Evolutionary conservation across 2,113 vertebrate species (phyloP), one percentile per base, ranked within the genome.

Genomic region (Aix galericulata): DNA sequence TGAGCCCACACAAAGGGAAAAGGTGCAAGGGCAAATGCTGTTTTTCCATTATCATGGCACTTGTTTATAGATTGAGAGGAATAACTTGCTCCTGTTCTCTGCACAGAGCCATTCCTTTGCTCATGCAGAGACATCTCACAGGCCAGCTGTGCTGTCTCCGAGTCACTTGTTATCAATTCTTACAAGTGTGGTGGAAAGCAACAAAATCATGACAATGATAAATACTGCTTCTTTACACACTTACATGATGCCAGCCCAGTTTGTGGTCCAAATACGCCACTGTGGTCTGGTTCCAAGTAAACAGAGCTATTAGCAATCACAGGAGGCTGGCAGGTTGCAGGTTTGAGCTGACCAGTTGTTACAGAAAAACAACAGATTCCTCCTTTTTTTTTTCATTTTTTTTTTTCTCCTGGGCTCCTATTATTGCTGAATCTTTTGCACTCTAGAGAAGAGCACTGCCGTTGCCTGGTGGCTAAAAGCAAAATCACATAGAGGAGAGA

Each of bases 81-180:
- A 85, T 86, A 88, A 67, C 69, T 29, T 64, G 40, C 59, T 36
- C n/a, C 44, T 95, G 48, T 50, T 92, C 40, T 90, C 67, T 87
- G 80, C 94, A 71, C 29, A 87, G 48, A 91, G 78, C 64, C 90
- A 85, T 91, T 81, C 67, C 64, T 81, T 66, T 85, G 64, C 71
- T 93, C 82, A 66, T 44, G 79, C 66, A 62, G 79, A 86, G 80
- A 66, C 78, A 69, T 86, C 68, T 95, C 48, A 2, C 76, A 85
- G 71, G n/a, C 86, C 92, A 96, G 78, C 94, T 96, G 94, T 91
- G 86, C 77, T 93, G 94, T 55, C 91, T 93, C 42, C 3, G 55
- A 89, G 29, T 29, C 22, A 2, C 58, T 94, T 92, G 66, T 94
- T 96, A 96, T 80, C 81, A 91, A 23, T 10, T 26, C 89, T 82